phyloP scores from a whole-genome alignment of 2,888 invertebrate species.

The Flexamia atlantica region DNA sequence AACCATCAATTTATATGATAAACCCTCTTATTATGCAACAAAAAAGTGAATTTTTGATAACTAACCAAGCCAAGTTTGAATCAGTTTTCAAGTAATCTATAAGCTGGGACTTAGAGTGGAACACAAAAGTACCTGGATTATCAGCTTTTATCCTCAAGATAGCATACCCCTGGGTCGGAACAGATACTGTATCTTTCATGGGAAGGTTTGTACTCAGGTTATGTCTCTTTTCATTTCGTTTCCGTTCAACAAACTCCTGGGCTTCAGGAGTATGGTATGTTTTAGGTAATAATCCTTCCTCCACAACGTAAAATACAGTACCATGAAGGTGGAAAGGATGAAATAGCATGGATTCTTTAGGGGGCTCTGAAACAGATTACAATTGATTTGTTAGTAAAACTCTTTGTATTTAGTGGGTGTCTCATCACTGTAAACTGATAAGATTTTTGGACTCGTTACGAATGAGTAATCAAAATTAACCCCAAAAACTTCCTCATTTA shows the following conservation, averaged over 20 bases:
- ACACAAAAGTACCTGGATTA: constrained; percentile 78
- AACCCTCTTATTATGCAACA: too few species aligned
- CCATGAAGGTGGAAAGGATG: constrained; percentile 83
- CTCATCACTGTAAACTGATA: too few species aligned
- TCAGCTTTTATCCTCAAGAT: constrained; percentile 78
- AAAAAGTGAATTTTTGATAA: too few species aligned
- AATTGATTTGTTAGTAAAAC: too few species aligned
- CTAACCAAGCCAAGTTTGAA: too few species aligned
- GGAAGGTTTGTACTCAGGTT: constrained; percentile 67
- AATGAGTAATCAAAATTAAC: too few species aligned
- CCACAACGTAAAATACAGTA: constrained; percentile 76
- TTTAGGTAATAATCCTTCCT: constrained; percentile 68
- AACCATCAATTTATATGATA: too few species aligned
- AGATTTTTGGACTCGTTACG: too few species aligned
- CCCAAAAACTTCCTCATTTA: too few species aligned
- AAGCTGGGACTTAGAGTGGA: too few species aligned
- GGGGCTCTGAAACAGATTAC: neutral
- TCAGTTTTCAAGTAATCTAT: too few species aligned
- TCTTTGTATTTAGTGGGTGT: too few species aligned
- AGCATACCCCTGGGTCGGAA: constrained; percentile 81
- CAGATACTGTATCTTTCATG: constrained; percentile 80
- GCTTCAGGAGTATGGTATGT: neutral
- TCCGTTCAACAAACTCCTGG: neutral
- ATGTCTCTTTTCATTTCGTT: constrained; percentile 67
- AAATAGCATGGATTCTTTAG: constrained; percentile 67